Conservation (phyloP, 1,140 invertebrate species). For the Diorhabda elongata region DNA sequence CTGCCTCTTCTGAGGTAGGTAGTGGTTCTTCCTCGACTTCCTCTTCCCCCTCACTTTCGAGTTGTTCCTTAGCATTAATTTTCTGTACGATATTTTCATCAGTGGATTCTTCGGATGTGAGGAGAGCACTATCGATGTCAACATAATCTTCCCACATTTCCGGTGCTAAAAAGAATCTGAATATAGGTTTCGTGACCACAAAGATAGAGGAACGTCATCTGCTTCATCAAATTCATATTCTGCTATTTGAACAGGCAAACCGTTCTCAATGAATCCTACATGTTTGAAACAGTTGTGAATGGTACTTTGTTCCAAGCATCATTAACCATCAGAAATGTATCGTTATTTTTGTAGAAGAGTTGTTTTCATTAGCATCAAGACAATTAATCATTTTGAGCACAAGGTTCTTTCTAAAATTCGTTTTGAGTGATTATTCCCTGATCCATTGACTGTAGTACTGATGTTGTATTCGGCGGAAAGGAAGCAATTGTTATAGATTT, state of each 20-base stretch:
- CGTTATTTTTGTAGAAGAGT: conserved; percentile 32
- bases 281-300: too few species aligned
- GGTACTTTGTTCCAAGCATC: too few species aligned
- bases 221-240: conserved; percentile 26
- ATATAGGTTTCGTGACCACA: conserved; percentile 34
- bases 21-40: conserved; percentile 39
- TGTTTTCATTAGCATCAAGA: conserved; percentile 13
- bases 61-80: conserved; percentile 31
- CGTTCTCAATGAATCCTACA: conserved; percentile 10
- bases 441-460: conserved; percentile 26
- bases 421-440: conserved; percentile 34
- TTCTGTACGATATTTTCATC: conserved; percentile 31
- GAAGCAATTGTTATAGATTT: conserved; percentile 24
- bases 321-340: conserved; percentile 36
- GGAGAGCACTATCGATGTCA: conserved; percentile 23
- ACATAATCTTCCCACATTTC: conserved; percentile 31
- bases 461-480: conserved; percentile 22
- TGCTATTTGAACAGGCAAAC: conserved; percentile 25
- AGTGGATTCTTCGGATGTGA: conserved; percentile 34
- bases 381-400: too few species aligned
- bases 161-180: conserved; percentile 33
- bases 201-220: conserved; percentile 31
- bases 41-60: too few species aligned
- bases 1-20: background rate
- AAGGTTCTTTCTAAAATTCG: conserved; percentile 35